Base-by-base conservation (phyloP, 2,797 vertebrate genomes). In the Jordanella pulchra region DNA sequence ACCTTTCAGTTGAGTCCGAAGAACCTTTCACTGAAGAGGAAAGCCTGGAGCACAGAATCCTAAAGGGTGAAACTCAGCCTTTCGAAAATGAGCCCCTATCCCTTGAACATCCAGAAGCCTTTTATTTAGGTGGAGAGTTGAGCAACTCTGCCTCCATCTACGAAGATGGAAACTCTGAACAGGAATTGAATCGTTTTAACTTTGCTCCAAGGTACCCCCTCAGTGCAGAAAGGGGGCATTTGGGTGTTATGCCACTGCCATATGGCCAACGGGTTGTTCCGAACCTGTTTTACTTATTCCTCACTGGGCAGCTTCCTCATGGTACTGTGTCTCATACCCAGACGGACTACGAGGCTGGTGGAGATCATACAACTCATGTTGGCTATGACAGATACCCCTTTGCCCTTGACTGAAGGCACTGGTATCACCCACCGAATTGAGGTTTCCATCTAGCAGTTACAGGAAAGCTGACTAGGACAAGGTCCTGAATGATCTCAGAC, bases 291-390 rank as follows among this genome's bases (percentile, higher is more conserved):
- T 63, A 67, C 35, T 58, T 50, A 21, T 84, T 86, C 27, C 27
- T 86, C 51, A 75, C 56, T n/a, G 66, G 73, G 39, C 82, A 68
- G 1, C 47, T 83, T 69, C 79, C 79, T 73, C 72, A 72, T 68
- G 83, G 82, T 44, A 80, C 53, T 0, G 0, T 68, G 6, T 12
- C 77, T 0, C 54, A 75, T 48, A 68, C 27, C 23, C 23, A 72
- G 21, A 44, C 74, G 0, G 68, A 82, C 4, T 72, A 79, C 1
- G 48, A 83, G 17, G 21, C 0, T 1, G 86, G 82, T 0, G 10
- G 3, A 42, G 55, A 84, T 35, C 1, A 75, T 51, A 69, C 35
- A 61, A 45, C 64, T 23, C 67, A 86, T 17, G 39, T 48, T 28
- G 70, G 67, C 6, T 82, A 84, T 65, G 68, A 76, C 39, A 15